phyloP scores from a whole-genome alignment of 2,888 invertebrate species.

The Rhamnusium bicolor region DNA sequence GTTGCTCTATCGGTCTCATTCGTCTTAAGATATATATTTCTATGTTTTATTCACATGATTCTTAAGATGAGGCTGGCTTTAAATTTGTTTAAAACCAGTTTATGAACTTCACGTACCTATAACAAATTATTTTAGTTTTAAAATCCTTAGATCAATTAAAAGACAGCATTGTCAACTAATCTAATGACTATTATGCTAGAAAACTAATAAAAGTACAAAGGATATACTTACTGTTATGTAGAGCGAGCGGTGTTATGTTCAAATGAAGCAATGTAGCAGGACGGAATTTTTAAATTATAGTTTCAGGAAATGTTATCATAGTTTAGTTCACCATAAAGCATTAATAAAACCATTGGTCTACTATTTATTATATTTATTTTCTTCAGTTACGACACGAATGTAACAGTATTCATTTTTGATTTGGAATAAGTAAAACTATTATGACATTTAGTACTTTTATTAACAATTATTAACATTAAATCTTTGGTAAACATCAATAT shows the following conservation, averaged over 20 bases:
- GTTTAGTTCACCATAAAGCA: background rate
- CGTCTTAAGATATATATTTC: too few species aligned
- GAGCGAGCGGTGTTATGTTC: background rate
- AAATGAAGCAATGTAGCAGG: background rate
- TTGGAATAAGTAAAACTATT: background rate
- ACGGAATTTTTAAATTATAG: background rate
- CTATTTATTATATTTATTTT: background rate
- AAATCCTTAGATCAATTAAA: background rate
- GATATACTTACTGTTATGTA: constrained; percentile 3
- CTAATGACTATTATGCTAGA: background rate
- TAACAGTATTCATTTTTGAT: background rate
- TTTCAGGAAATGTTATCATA: background rate
- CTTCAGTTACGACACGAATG: background rate
- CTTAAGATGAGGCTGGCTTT: too few species aligned
- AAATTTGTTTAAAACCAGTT: too few species aligned
- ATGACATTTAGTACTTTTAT: constrained; percentile 29
- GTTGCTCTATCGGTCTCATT: too few species aligned
- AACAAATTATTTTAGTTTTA: background rate
- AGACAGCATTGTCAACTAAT: background rate
- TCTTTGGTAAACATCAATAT: constrained; percentile 51
- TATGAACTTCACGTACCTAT: background rate
- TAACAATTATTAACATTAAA: constrained; percentile 50
- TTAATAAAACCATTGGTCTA: background rate
- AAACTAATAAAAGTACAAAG: background rate
- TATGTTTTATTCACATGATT: too few species aligned